Conservation (phyloP, 2,888 invertebrate genomes). For the Conchocele bisecta region DNA sequence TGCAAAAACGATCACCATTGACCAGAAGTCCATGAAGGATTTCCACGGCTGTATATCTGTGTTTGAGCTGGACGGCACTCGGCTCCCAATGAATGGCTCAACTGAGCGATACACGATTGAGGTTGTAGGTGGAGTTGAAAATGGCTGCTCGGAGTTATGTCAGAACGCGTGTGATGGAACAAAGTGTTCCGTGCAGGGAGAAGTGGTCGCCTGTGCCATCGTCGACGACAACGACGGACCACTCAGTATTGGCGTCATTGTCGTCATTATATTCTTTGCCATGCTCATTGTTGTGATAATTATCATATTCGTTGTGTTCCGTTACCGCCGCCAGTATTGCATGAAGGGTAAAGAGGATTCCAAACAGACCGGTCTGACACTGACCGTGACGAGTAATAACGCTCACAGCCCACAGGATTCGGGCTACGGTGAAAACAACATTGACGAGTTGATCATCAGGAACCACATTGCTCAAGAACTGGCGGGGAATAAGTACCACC, state of each 20-base stretch:
- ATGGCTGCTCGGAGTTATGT: slow-evolving; percentile 69
- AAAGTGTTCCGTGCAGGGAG: slow-evolving; percentile 64
- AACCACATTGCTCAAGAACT: slow-evolving; percentile 93
- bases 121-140: slow-evolving; percentile 61
- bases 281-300: slow-evolving; percentile 84
- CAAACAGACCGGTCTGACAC: slow-evolving; percentile 84
- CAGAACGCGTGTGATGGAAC: slow-evolving; percentile 62
- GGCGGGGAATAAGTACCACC: slow-evolving; percentile 84
- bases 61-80: slow-evolving; percentile 93
- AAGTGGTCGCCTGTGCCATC: slow-evolving; percentile 59
- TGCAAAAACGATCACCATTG: slow-evolving; percentile 44
- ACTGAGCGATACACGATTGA: slow-evolving; percentile 84
- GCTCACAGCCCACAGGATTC: slow-evolving; percentile 72
- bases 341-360: slow-evolving; percentile 43
- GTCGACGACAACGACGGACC: slow-evolving; percentile 91
- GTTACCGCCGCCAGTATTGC: slow-evolving; percentile 89
- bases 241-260: slow-evolving; percentile 94
- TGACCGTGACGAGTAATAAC: slow-evolving; percentile 58
- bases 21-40: slow-evolving; percentile 71
- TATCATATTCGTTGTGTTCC: slow-evolving; percentile 91
- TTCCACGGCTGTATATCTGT: slow-evolving; percentile 96
- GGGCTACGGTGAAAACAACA: slow-evolving; percentile 71
- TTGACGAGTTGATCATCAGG: slow-evolving; percentile 82
- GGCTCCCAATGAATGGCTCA: slow-evolving; percentile 94
- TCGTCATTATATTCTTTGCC: slow-evolving; percentile 96